Conservation (phyloP, 2,888 invertebrate genomes). For the Volucella inanis region DNA sequence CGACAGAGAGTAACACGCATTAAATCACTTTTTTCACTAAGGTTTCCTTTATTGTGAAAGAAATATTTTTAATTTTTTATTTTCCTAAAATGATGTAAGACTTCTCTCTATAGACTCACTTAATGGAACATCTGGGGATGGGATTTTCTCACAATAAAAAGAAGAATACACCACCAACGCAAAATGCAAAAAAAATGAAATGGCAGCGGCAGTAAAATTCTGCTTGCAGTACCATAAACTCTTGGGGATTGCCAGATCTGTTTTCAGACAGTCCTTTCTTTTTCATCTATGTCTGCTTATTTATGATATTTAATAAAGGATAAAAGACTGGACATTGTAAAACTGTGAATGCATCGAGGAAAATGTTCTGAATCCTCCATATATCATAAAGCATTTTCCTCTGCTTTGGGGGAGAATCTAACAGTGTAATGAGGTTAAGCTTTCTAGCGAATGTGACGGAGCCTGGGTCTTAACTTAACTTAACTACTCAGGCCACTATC, state of each 20-base stretch:
- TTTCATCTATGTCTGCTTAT: too few species aligned
- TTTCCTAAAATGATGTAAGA: constrained; percentile 42
- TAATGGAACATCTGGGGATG: constrained; percentile 61
- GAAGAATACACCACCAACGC: neutral
- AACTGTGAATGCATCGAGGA: too few species aligned
- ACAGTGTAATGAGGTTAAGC: too few species aligned
- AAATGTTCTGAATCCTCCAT: too few species aligned
- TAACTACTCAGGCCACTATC: too few species aligned
- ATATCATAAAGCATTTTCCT: too few species aligned
- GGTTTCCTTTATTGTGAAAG: constrained; percentile 49
- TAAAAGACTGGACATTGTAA: too few species aligned
- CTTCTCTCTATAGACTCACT: constrained; percentile 9
- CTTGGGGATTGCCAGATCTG: neutral
- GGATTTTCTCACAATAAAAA: constrained; percentile 47
- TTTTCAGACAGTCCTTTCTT: too few species aligned
- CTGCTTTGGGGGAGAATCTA: too few species aligned
- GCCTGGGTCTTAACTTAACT: too few species aligned
- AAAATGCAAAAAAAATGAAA: constrained; percentile 44
- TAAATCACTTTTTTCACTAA: constrained; percentile 57
- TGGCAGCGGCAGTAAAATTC: constrained; percentile 54
- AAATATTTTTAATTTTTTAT: constrained; percentile 9
- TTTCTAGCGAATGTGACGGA: too few species aligned
- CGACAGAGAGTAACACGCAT: constrained; percentile 24
- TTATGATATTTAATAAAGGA: too few species aligned
- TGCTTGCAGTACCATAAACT: constrained; percentile 29